Base-by-base conservation (phyloP, 1,140 invertebrate genomes). In the Rhizoglyphus robini region DNA sequence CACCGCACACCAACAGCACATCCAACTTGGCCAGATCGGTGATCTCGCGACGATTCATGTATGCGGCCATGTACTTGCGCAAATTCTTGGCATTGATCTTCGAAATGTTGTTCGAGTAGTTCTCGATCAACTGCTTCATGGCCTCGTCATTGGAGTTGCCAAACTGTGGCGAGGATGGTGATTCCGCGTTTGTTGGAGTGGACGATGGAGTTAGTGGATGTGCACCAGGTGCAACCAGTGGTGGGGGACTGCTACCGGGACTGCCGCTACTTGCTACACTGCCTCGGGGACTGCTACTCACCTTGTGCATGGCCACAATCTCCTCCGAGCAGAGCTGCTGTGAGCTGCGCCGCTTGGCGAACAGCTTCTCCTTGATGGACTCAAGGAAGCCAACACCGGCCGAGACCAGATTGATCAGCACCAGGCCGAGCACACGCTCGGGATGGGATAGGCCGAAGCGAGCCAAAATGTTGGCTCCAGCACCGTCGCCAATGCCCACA, bases 381-480 rank as follows among this genome's bases (percentile, higher is more conserved):
- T 93, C 89, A 74, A 89, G 83, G 34, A 93, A 86, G 13, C 87
- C 87, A 13, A 88, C 87, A 25, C 88, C 86, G 51, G 88, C 89
- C 27, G 84, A 86, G 0, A 89, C 92, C 72, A 88, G 89, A 77
- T 94, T 90, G 70, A 94, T 87, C 59, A 93, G 79, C 69, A 88
- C 83, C 3, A 90, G 79, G 4, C 87, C 90, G 27, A 90, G 76
- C 20, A 83, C 82, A 32, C 88, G 78, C 4, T 83, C 79, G 0
- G 87, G 86, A 76, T 88, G 83, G 18, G 84, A 84, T 67, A 90
- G 76, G 23, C 70, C 72, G 65, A 73, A 73, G 36, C 72, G 67
- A 48, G 70, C 69, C 48, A 73, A 63, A 54, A 73, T 71, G 46
- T 73, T 73, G 47, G 72, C 72, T 32, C 72, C 72, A 18, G 72